Evolutionary conservation across 2,113 vertebrate genomes (phyloP).

Genomic region (Xiphophorus hellerii): DNA sequence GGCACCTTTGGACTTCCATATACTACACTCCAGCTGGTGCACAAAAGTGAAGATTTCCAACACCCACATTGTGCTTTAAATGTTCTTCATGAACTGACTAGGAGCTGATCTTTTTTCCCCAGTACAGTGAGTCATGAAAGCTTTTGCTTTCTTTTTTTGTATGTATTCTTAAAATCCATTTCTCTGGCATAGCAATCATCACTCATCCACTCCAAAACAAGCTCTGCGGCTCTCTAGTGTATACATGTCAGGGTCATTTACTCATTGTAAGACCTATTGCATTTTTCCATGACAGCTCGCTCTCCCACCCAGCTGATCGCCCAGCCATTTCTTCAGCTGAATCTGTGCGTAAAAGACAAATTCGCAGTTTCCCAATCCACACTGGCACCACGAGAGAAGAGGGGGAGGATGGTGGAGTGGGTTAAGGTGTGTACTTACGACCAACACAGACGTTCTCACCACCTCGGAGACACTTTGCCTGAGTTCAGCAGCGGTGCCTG

Average conservation of each 20-base stretch:
- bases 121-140: background rate
- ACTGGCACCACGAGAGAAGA: background rate
- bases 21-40: no score
- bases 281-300: slow-evolving; percentile 2
- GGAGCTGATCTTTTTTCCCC: background rate
- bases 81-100: background rate
- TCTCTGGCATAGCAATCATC: background rate
- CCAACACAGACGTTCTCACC: slow-evolving; percentile 91
- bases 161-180: background rate
- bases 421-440: slow-evolving; percentile 82
- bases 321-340: slow-evolving; percentile 2
- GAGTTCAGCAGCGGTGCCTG: slow-evolving; percentile 94
- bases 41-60: no score
- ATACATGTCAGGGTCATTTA: slow-evolving; percentile 1
- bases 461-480: slow-evolving; percentile 96
- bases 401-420: background rate
- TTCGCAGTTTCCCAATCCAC: background rate
- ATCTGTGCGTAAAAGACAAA: slow-evolving; percentile 15
- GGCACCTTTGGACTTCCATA: no score
- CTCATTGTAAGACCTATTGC: background rate
- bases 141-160: background rate
- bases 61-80: background rate
- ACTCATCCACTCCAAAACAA: background rate
- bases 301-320: slow-evolving; percentile 19
- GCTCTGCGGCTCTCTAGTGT: background rate